These are phyloP conservation scores for Dendropsophus ebraccatus DNA, from an alignment of 2,113 vertebrate species.

Conservation along the genomic window DNA sequence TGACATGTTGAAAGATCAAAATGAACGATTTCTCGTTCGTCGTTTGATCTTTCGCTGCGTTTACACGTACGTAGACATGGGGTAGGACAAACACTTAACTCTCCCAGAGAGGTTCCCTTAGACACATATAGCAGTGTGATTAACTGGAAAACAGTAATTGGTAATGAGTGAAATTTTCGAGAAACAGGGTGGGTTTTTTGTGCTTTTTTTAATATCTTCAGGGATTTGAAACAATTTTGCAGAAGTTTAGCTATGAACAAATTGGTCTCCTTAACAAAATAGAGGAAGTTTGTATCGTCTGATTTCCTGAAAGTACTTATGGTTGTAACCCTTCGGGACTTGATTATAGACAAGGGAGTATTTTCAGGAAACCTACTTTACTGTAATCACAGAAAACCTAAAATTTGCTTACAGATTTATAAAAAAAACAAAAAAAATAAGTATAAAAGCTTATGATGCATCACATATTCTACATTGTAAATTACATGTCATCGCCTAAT, in stretches of 20 bases:
- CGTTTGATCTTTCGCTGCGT: too few species aligned
- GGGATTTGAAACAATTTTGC: conserved; percentile 67
- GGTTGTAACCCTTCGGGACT: conserved; percentile 63
- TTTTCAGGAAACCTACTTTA: conserved; percentile 80
- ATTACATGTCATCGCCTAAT: too few species aligned
- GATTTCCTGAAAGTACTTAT: conserved; percentile 79
- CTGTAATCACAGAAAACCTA: conserved; percentile 69
- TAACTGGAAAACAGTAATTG: conserved; percentile 60
- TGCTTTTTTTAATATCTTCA: neutral
- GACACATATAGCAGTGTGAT: too few species aligned
- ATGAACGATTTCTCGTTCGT: too few species aligned
- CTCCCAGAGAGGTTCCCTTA: too few species aligned
- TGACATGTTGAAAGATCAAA: too few species aligned
- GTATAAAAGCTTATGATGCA: neutral
- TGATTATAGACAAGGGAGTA: conserved; percentile 76
- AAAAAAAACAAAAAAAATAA: neutral
- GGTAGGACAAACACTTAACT: too few species aligned
- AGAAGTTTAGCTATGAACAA: conserved; percentile 70
- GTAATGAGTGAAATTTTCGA: conserved; percentile 52
- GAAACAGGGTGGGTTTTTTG: neutral
- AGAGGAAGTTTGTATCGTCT: conserved; percentile 71
- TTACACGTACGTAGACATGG: too few species aligned
- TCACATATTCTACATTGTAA: too few species aligned
- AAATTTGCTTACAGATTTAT: conserved; percentile 1
- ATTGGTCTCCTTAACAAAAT: conserved; percentile 62